Evolutionary conservation across 92 coral and sea anemone genomes (phyloP).

Genomic region (Porites divaricata): DNA sequence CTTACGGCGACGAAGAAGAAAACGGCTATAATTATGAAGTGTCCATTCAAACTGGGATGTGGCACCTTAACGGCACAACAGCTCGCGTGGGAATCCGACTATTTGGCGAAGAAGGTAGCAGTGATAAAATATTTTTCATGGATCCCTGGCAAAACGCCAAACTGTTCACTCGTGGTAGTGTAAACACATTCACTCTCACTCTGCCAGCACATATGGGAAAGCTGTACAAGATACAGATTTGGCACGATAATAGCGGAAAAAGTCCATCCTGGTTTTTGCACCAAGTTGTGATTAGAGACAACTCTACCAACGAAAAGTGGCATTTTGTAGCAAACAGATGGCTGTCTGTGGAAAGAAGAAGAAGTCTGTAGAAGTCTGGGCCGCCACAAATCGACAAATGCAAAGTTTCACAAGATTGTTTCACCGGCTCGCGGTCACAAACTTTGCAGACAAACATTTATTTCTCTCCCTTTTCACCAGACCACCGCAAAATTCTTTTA

Average conservation of each 20-base stretch:
- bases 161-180: constrained; percentile 84
- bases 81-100: constrained; percentile 76
- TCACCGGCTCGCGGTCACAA: constrained; percentile 61
- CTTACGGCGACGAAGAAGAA: constrained; percentile 27
- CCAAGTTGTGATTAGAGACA: constrained; percentile 64
- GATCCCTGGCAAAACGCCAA: constrained; percentile 56
- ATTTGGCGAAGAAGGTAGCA: constrained; percentile 80
- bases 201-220: constrained; percentile 69
- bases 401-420: constrained; percentile 70
- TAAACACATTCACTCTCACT: constrained; percentile 65
- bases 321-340: constrained; percentile 81
- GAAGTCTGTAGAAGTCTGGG: constrained; percentile 65
- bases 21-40: constrained; percentile 66
- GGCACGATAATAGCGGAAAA: constrained; percentile 84
- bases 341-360: constrained; percentile 91
- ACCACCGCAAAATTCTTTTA: constrained; percentile 58
- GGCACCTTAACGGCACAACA: constrained; percentile 85
- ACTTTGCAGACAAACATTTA: constrained; percentile 80
- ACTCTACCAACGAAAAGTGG: constrained; percentile 50
- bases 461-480: constrained; percentile 82
- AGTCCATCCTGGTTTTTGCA: constrained; percentile 88
- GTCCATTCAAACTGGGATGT: constrained; percentile 84
- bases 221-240: constrained; percentile 62
- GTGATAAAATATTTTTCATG: constrained; percentile 66
- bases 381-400: constrained; percentile 66